These are phyloP conservation scores for Peromyscus eremicus DNA, from an alignment of 2,797 vertebrate species.

Conservation along the genomic window DNA sequence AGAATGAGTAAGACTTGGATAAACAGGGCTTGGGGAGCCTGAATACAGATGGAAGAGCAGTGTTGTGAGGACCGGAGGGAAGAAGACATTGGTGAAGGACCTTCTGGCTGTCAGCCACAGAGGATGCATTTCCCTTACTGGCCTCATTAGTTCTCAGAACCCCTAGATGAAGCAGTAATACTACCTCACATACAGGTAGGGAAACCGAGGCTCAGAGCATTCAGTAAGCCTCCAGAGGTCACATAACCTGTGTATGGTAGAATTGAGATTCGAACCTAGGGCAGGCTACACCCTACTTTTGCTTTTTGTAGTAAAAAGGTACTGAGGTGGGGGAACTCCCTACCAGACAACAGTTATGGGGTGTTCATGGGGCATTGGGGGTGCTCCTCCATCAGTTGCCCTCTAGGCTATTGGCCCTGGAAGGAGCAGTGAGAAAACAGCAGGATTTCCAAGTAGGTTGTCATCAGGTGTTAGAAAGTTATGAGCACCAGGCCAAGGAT, in stretches of 20 bases:
- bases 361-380: background rate
- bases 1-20: background rate
- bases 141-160: background rate
- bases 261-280: background rate
- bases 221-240: background rate
- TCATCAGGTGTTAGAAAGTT: background rate
- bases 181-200: background rate
- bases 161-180: background rate
- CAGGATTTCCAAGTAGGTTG: background rate
- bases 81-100: background rate
- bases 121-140: background rate
- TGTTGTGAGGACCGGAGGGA: background rate
- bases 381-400: background rate
- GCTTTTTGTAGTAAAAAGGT: background rate
- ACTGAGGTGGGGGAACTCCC: background rate
- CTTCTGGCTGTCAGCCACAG: background rate
- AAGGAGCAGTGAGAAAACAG: background rate
- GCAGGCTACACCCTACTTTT: background rate
- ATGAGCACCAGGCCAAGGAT: background rate
- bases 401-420: background rate
- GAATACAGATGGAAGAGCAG: background rate
- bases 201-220: constrained; percentile 3
- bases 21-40: background rate
- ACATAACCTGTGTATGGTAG: background rate
- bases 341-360: background rate